Evolutionary conservation across 1,140 invertebrate species (phyloP).

Genomic region (Aphaenogaster rudis): DNA sequence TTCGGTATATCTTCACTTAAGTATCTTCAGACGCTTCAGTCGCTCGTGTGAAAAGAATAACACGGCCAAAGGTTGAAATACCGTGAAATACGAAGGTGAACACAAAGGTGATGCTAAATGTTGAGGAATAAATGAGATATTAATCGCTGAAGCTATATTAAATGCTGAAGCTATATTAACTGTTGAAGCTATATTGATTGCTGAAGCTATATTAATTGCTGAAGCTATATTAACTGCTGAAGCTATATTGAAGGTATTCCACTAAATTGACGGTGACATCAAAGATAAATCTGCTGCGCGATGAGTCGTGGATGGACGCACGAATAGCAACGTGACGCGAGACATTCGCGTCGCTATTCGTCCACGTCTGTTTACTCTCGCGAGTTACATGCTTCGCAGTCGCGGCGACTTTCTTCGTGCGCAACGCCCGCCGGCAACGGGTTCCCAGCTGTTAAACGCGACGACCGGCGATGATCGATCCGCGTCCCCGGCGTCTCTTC

Average conservation of each 20-base stretch:
- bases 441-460: conserved; percentile 43
- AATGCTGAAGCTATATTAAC: neutral
- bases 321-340: neutral
- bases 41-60: neutral
- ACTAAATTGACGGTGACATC: neutral
- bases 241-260: neutral
- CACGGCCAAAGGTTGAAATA: neutral
- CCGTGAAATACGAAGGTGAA: neutral
- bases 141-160: neutral
- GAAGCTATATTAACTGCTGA: neutral
- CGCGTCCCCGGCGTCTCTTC: conserved; percentile 14
- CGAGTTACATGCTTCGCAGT: conserved; percentile 54
- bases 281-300: neutral
- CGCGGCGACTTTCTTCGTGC: conserved; percentile 66
- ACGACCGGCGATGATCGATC: conserved; percentile 51
- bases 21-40: neutral
- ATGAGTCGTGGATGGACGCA: neutral
- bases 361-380: conserved; percentile 36
- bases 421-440: conserved; percentile 3
- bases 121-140: neutral
- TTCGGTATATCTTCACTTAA: neutral
- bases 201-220: neutral
- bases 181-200: neutral
- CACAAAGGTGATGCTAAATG: neutral
- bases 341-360: no score